Evolutionary conservation across 2,888 invertebrate genomes (phyloP), one percentile per base, ranked within the genome.

Genomic region (Dolomedes plantarius): DNA sequence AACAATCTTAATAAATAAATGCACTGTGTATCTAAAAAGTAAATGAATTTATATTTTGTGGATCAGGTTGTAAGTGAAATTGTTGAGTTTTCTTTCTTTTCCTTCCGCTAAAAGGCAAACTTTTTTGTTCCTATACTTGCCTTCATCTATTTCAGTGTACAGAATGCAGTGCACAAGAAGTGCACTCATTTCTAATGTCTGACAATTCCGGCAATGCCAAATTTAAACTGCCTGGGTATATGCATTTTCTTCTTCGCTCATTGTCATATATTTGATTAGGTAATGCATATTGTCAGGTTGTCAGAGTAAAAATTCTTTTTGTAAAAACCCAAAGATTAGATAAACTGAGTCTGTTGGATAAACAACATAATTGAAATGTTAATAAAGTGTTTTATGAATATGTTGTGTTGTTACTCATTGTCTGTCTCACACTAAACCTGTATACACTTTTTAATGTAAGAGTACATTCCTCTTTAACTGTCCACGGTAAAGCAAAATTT

Each of bases 331-430:
- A 68, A 67, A 85, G 67, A 77, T 77, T 27, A 72, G 73, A 68
- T 56, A 69, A 31, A 71, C 50, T 77, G 72, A 79, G 86, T 78
- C 79, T 69, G 77, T 69, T 86, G 85, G 68, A 78, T 85, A n/a
- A 65, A 77, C 68, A 85, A 62, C 78, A 74, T 69, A 69, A 62
- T 69, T 76, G 64, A 68, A 36, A 79, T 86, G 79, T 76, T 80
- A 86, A 80, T 80, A 86, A 86, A 86, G 71, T 76, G 80, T 86
- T 86, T 86, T 86, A 86, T 67, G 69, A 39, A 78, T 73, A 46
- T 46, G 2, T 46, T 46, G 16, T 46, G 46, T 9, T 11, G 46
- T 16, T 46, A 2, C 64, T 28, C 23, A 64, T 64, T 56, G 5
- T 23, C n/a, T 16, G 19, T 56, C n/a, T 36, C n/a, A n/a, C n/a